These are phyloP conservation scores for Mormyrus hasselquistii DNA, from an alignment of 2,797 vertebrate genomes.

Conservation along the genomic window DNA sequence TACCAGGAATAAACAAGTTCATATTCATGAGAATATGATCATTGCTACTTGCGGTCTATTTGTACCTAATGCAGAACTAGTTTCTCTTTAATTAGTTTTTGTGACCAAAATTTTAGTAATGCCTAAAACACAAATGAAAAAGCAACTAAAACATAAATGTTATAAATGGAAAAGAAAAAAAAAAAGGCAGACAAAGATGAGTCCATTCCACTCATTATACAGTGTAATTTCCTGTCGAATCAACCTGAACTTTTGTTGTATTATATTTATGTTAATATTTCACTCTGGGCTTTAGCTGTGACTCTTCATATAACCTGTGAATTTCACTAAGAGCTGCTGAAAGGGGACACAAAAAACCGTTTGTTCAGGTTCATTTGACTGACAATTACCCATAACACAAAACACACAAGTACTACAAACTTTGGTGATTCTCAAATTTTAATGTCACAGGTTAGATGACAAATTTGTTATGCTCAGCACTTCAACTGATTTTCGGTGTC, in stretches of 20 bases:
- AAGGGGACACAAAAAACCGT: background rate
- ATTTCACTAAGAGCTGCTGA: background rate
- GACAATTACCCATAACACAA: background rate
- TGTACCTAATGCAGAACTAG: background rate
- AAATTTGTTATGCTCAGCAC: background rate
- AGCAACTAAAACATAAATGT: conserved; percentile 4
- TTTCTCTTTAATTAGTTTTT: background rate
- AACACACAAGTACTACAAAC: background rate
- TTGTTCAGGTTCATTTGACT: conserved; percentile 5
- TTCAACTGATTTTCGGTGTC: background rate
- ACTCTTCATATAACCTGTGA: background rate
- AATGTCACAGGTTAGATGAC: background rate
- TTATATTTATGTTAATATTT: background rate
- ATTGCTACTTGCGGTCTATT: background rate
- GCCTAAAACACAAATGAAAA: background rate
- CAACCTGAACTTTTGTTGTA: background rate
- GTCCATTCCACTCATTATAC: background rate
- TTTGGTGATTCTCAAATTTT: conserved; percentile 7
- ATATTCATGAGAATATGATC: conserved; percentile 28
- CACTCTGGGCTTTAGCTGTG: background rate
- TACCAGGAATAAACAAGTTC: conserved; percentile 36
- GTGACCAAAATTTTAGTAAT: background rate
- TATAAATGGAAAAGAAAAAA: background rate
- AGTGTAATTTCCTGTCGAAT: conserved; percentile 3
- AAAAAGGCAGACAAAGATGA: background rate